Evolutionary conservation across 2,797 vertebrate species (phyloP).

Genomic region (Lophius americanus): DNA sequence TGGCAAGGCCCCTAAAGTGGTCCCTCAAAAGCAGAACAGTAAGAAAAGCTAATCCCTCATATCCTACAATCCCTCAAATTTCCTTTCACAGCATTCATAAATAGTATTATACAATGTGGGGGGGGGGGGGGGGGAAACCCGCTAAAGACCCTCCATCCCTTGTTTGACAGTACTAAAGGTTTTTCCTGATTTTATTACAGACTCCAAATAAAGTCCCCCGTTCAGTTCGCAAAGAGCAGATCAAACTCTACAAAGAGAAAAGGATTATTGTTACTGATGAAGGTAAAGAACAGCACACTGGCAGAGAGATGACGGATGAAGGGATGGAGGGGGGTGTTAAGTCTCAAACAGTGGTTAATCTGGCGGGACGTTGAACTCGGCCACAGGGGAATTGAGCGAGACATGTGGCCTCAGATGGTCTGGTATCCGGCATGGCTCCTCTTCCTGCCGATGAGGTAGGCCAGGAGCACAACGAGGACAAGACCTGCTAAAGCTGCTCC

Average conservation of each 20-base stretch:
- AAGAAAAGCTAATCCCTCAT: slow-evolving; percentile 41
- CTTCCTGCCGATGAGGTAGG: slow-evolving; percentile 96
- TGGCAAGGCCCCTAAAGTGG: slow-evolving; percentile 33
- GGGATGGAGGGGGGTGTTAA: slow-evolving; percentile 47
- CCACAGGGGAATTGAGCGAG: slow-evolving; percentile 11
- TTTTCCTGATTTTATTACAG: slow-evolving; percentile 27
- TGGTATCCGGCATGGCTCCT: slow-evolving; percentile 98
- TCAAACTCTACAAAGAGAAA: slow-evolving; percentile 50
- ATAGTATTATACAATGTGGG: slow-evolving; percentile 46
- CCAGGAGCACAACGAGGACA: slow-evolving; percentile 93
- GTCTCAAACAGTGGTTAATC: slow-evolving; percentile 70
- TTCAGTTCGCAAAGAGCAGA: slow-evolving; percentile 64
- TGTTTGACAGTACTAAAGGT: slow-evolving; percentile 25
- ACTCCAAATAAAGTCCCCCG: slow-evolving; percentile 46
- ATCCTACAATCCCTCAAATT: slow-evolving; percentile 58
- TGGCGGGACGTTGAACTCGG: slow-evolving; percentile 39
- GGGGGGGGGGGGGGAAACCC: slow-evolving; percentile 4
- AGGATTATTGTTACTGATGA: slow-evolving; percentile 55
- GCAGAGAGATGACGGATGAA: slow-evolving; percentile 22
- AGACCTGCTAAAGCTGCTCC: slow-evolving; percentile 94
- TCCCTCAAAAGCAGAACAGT: slow-evolving; percentile 16
- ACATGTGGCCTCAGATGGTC: slow-evolving; percentile 87
- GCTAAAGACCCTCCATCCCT: slow-evolving; percentile 41
- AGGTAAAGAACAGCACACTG: slow-evolving; percentile 44
- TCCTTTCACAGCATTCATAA: slow-evolving; percentile 70